Conservation (phyloP, 2,797 vertebrate species). For the Etheostoma perlongum region DNA sequence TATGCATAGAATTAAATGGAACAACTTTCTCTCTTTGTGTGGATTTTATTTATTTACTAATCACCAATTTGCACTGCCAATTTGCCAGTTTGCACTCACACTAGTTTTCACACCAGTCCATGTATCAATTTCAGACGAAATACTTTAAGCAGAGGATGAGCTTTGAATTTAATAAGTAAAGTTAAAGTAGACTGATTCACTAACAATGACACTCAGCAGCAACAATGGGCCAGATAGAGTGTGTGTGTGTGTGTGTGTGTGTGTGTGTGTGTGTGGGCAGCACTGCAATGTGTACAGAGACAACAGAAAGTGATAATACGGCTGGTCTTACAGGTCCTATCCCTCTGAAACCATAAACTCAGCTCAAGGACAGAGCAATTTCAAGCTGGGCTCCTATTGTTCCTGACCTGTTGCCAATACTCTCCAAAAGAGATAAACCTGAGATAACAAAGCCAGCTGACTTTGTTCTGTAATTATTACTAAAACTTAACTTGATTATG, state of each 20-base stretch:
- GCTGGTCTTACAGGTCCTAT: constrained; percentile 69
- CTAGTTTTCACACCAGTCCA: neutral
- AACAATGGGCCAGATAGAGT: constrained; percentile 47
- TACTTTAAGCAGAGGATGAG: neutral
- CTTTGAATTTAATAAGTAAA: constrained; percentile 5
- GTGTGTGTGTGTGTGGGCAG: constrained; percentile 50
- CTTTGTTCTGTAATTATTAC: constrained; percentile 42
- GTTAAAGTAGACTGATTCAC: neutral
- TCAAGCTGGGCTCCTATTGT: constrained; percentile 69
- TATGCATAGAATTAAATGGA: constrained; percentile 88
- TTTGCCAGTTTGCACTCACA: constrained; percentile 1
- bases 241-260: neutral
- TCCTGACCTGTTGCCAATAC: constrained; percentile 64
- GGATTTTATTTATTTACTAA: constrained; percentile 59
- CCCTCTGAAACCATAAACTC: constrained; percentile 75
- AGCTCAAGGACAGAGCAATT: constrained; percentile 73
- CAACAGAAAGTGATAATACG: constrained; percentile 81
- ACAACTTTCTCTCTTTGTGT: constrained; percentile 79
- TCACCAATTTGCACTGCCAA: no score
- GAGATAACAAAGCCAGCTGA: constrained; percentile 32
- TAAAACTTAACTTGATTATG: constrained; percentile 19
- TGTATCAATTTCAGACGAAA: neutral
- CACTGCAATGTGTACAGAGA: constrained; percentile 80
- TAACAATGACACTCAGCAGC: constrained; percentile 52
- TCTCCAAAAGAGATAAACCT: constrained; percentile 54